Base-by-base conservation (phyloP, 2,888 invertebrate genomes). In the Scelioninae gen. 2 region DNA sequence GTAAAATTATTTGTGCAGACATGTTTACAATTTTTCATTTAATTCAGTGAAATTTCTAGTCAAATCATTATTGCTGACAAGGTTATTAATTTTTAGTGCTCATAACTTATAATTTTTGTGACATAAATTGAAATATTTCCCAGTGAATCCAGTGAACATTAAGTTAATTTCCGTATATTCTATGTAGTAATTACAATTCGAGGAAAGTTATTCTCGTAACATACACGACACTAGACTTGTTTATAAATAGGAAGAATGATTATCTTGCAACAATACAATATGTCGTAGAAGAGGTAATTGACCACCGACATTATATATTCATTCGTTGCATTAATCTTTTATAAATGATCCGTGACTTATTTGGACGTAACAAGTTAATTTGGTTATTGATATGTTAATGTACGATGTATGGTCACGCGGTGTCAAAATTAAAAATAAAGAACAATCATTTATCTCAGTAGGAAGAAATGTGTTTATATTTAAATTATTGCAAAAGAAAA, bases 151-250 rank as follows among this genome's bases (percentile, higher is more conserved):
- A 11, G 22, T 9, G 37, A 50, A 45, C 53, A 57, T 73, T 67
- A 46, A 35, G 55, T 63, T 68, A 68, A 73, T 73, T 73, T 68
- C 63, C 68, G 63, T 68, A 57, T 73, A 55, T 70, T 72, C 57
- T 7, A 43, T 61, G 45, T 35, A 60, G 65, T 64, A 70, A 69
- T 74, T 74, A 65, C 65, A 22, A 35, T 70, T 74, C 73, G 73
- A 19, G 46, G 73, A 69, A 74, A 65, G 69, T 60, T 74, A 74
- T 74, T 74, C 46, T 60, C 37, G 73, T 50, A 25, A 7, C 22
- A 33, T 61, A 1, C 55, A n/a, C 69, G 55, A 74, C 70, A 70
- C 57, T 61, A 53, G 70, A 52, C 52, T 46, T 57, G 57, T 61
- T 50, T 70, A 61, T 60, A 65, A 60, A 70, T 70, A 74, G 70